Evolutionary conservation across 2,797 vertebrate genomes (phyloP).

Genomic region (Phataginus tetradactyla): DNA sequence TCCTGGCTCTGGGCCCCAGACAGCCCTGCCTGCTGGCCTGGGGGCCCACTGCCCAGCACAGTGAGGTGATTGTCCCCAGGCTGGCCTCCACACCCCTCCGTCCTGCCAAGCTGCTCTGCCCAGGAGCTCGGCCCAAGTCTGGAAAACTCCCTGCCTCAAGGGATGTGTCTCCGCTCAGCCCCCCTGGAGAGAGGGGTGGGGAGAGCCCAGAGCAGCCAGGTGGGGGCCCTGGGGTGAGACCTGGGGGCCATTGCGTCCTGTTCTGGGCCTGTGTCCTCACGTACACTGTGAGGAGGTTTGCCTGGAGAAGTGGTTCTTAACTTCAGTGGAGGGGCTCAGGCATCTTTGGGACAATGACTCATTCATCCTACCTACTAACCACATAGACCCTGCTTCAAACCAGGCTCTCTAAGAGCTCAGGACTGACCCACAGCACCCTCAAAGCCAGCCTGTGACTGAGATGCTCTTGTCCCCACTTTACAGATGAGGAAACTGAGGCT

Average conservation of each 20-base stretch:
- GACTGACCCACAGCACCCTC: neutral
- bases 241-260: rapidly evolving
- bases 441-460: neutral
- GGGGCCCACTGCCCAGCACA: neutral
- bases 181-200: too few relatives aligned
- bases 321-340: neutral
- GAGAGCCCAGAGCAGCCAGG: neutral
- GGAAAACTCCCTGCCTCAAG: neutral
- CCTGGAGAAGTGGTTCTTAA: neutral
- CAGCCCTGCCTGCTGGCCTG: neutral
- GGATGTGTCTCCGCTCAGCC: neutral
- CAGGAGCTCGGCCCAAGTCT: neutral
- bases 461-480: neutral
- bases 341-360: neutral
- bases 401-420: neutral
- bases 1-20: neutral
- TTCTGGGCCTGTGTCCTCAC: neutral
- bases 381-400: rapidly evolving
- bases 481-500: neutral
- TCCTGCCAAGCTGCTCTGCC: neutral
- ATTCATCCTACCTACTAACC: neutral
- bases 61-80: neutral
- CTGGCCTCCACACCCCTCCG: neutral
- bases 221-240: neutral
- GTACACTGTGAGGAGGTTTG: neutral